Base-by-base conservation (phyloP, 2,888 invertebrate genomes). In the Amphipyra tragopoginis region DNA sequence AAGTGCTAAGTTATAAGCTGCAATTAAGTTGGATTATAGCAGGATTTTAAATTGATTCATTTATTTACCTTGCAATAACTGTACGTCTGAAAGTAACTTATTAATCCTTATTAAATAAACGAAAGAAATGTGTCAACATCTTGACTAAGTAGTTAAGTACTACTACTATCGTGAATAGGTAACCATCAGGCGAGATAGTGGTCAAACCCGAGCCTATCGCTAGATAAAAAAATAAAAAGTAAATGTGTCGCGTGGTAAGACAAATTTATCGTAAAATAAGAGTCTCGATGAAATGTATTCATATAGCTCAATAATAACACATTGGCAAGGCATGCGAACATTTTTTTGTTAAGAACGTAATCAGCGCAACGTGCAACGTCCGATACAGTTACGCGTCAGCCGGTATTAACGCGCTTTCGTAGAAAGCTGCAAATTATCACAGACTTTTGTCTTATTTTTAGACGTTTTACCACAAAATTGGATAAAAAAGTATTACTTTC, bases 381-480 rank as follows among this genome's bases (percentile, higher is more conserved):
- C 72, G 74, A 76, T 84, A 90, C 90, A 88, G 90, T 89, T 89
- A 88, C 66, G 66, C 67, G 76, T 68, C 71, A 76, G 77, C 65
- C 70, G 14, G 73, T 75, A 78, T 84, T 80, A 80, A 81, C 77
- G 74, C 74, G 79, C 60, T 82, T 80, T 77, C 62, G 75, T 75
- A 68, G 70, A 76, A 79, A 77, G 66, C 65, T 64, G 65, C 56
- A 57, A 63, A 77, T 58, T 48, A 62, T 68, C 47, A 55, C 29
- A n/a, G 47, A 62, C 64, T 69, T 72, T 75, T 65, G 50, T 67
- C 49, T 79, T 73, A 65, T 65, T 72, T 74, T 59, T 63, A 61
- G 45, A 59, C 56, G 40, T 36, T 69, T 79, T 66, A 58, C 67
- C 64, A 58, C 68, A 69, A 67, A 80, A 72, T 74, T 69, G 58